phyloP scores from a whole-genome alignment of 2,113 vertebrate species.

The Cavia porcellus region DNA sequence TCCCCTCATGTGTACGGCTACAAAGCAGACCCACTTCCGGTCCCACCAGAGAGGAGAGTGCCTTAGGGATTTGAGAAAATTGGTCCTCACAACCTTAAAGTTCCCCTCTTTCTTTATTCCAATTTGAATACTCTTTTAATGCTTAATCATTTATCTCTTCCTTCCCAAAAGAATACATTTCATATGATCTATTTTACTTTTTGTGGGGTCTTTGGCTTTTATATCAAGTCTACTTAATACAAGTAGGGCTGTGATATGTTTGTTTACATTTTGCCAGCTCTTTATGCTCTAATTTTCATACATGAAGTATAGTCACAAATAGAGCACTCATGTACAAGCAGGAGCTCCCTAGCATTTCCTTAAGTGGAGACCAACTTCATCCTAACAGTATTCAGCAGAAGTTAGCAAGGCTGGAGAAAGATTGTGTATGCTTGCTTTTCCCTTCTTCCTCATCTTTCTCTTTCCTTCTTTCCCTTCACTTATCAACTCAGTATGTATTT shows the following conservation, averaged over 20 bases:
- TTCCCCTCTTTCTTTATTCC: not conserved
- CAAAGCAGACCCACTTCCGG: not conserved
- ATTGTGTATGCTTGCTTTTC: not conserved
- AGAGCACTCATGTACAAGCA: not conserved
- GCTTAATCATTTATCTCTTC: not conserved
- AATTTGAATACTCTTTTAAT: not conserved
- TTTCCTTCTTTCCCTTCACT: constrained; percentile 4
- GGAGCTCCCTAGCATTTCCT: not conserved
- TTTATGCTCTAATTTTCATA: not conserved
- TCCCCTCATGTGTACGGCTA: not conserved
- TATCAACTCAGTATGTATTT: not conserved
- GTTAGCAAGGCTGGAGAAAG: not conserved
- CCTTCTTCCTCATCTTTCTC: not conserved
- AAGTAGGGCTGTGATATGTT: not conserved
- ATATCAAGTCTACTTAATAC: not conserved
- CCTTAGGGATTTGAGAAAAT: not conserved
- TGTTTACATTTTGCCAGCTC: not conserved
- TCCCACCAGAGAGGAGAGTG: not conserved
- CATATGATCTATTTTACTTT: not conserved
- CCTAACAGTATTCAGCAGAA: not conserved
- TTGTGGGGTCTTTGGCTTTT: not conserved
- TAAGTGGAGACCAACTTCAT: not conserved
- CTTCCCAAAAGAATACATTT: not conserved
- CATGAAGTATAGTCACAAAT: not conserved
- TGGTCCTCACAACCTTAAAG: not conserved